These are phyloP conservation scores for Escarpia spicata DNA, from an alignment of 2,888 invertebrate genomes.

Conservation along the genomic window DNA sequence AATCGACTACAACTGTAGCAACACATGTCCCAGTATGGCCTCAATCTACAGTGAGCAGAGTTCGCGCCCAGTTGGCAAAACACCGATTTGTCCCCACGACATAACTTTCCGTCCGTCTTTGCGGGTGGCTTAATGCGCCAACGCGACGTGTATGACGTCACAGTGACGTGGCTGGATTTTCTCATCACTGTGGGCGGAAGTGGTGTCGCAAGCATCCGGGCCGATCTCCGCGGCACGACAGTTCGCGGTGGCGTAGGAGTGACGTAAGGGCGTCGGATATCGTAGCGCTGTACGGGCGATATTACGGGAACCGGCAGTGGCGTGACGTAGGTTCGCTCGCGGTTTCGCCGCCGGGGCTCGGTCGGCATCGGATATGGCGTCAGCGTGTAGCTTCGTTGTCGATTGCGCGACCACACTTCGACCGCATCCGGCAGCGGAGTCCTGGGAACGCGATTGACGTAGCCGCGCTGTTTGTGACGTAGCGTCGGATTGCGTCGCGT, in stretches of 20 bases:
- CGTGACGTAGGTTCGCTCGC: not conserved
- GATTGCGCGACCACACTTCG: not conserved
- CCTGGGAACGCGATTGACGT: not conserved
- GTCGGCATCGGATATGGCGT: constrained; percentile 4
- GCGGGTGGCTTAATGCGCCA: not conserved
- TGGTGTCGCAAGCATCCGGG: not conserved
- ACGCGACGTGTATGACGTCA: not conserved
- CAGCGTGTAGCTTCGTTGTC: not conserved
- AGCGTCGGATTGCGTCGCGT: not conserved
- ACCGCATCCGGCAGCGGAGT: not conserved
- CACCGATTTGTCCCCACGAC: not conserved
- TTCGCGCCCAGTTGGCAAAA: not conserved
- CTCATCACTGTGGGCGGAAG: not conserved
- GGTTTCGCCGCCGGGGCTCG: not conserved
- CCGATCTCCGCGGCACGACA: not conserved
- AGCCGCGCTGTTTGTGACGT: not conserved
- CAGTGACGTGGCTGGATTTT: not conserved
- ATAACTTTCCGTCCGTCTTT: not conserved
- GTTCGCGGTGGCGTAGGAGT: not conserved
- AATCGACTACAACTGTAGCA: not conserved
- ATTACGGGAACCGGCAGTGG: not conserved
- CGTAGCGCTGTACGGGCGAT: constrained; percentile 1
- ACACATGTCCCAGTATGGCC: not conserved
- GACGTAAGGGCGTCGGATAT: not conserved
- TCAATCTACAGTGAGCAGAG: not conserved